Evolutionary conservation across 2,888 invertebrate genomes (phyloP), one percentile per base, ranked within the genome.

Genomic region (Bombyx huttoni): DNA sequence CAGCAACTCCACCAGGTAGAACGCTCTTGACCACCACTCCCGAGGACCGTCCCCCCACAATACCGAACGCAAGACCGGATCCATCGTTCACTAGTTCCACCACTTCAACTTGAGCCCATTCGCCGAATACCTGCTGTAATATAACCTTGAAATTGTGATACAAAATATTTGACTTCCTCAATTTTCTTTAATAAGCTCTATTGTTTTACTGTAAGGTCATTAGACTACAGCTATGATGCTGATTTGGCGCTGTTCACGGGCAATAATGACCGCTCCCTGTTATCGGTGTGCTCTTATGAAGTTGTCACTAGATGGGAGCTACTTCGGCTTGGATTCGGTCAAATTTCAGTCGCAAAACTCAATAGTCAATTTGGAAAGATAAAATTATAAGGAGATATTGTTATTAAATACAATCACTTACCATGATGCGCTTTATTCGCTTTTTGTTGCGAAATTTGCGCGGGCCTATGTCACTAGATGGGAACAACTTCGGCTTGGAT

Each of bases 21-120:
- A 98, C 96, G 56, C 96, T 96, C 88, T 98, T 97, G 72, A 98
- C 95, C 53, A 98, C 96, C 53, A 98, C 97, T 2, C 97, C 97
- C 6, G 97, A 97, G 74, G 96, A 96, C 59, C 96, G 91, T 10
- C 94, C 94, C 45, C 97, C 97, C 64, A 97, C 96, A 82, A 98
- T 97, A 51, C 97, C 97, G 80, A 98, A 98, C 51, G 97, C 97
- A 67, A 97, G 92, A 48, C 96, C 96, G 35, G 95, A 93, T 54
- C 96, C 96, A 89, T 97, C 97, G 81, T 97, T 97, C 67, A 96
- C 92, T 66, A 98, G 91, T 82, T 97, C 96, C 79, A 98, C 96
- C 68, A 96, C 94, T 91, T 98, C 97, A 80, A 98, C 95, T 89
- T 98, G 97, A 58, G 96, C 96, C 96, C 96, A 98, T 86, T 98